These are phyloP conservation scores for Tolmerus cingulatus DNA, from an alignment of 2,888 invertebrate species.

Conservation along the genomic window DNA sequence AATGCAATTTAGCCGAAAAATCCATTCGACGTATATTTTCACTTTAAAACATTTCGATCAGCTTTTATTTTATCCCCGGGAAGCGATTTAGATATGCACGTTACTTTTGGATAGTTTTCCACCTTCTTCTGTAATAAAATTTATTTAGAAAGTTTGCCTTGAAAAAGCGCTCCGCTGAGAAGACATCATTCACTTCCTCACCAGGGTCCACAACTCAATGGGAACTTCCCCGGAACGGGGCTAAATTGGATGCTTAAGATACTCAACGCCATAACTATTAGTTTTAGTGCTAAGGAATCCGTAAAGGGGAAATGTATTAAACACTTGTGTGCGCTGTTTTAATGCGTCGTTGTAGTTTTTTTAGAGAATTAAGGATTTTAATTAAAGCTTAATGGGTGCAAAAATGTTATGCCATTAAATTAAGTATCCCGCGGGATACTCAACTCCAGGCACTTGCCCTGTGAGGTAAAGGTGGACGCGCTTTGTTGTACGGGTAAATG, in stretches of 20 bases:
- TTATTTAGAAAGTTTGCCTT: neutral
- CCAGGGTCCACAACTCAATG: neutral
- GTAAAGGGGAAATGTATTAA: constrained; percentile 44
- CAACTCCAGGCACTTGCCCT: neutral
- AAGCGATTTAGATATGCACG: neutral
- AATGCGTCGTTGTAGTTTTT: constrained; percentile 41
- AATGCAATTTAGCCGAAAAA: neutral
- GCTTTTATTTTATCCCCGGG: neutral
- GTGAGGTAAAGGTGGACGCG: neutral
- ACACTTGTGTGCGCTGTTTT: constrained; percentile 44
- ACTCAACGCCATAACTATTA: constrained; percentile 4
- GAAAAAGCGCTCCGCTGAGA: neutral
- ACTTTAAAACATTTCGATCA: neutral
- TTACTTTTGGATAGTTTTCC: neutral
- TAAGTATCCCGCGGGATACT: neutral
- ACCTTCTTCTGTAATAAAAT: neutral
- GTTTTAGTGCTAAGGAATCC: constrained; percentile 32
- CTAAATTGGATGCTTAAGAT: neutral
- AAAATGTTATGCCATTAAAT: neutral
- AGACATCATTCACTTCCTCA: neutral
- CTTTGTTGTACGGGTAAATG: neutral
- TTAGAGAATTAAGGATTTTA: neutral
- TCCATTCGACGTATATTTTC: neutral
- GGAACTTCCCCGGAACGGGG: neutral
- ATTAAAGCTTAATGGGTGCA: neutral